Evolutionary conservation across 2,888 invertebrate species (phyloP).

Genomic region (Germaria angustata): DNA sequence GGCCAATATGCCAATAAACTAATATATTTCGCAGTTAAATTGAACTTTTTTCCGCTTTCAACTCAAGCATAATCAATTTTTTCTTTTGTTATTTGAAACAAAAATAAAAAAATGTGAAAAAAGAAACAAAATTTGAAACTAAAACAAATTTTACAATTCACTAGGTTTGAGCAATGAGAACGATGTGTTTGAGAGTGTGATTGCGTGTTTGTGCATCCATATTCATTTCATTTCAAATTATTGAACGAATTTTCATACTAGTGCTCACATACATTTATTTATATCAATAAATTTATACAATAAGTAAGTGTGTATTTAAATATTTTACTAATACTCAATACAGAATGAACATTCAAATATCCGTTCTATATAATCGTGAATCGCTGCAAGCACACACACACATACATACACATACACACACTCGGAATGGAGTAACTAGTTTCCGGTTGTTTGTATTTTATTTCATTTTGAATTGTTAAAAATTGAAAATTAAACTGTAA

Average conservation of each 20-base stretch:
- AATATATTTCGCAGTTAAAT: slow-evolving; percentile 56
- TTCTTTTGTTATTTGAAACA: slow-evolving; percentile 2
- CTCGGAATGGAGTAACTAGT: slow-evolving; percentile 39
- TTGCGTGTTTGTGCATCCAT: background rate
- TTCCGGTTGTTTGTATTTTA: slow-evolving; percentile 61
- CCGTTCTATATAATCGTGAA: slow-evolving; percentile 60
- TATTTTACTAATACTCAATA: slow-evolving; percentile 41
- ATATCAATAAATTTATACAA: slow-evolving; percentile 4
- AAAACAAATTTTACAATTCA: slow-evolving; percentile 65
- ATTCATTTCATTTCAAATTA: slow-evolving; percentile 53
- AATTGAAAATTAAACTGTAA: slow-evolving; percentile 26
- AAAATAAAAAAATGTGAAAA: background rate
- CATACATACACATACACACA: too few species aligned
- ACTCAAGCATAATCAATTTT: slow-evolving; percentile 1
- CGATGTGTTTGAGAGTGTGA: background rate
- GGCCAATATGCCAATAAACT: slow-evolving; percentile 65
- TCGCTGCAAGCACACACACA: too few species aligned
- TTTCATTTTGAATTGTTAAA: slow-evolving; percentile 36
- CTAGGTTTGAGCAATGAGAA: slow-evolving; percentile 40
- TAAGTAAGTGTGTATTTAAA: background rate
- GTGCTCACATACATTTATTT: slow-evolving; percentile 4
- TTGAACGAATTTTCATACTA: slow-evolving; percentile 59
- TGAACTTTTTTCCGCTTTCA: slow-evolving; percentile 3
- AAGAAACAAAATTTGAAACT: slow-evolving; percentile 41
- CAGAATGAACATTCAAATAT: slow-evolving; percentile 37